Evolutionary conservation across 2,888 invertebrate species (phyloP).

Genomic region (Chymomyza amoena): DNA sequence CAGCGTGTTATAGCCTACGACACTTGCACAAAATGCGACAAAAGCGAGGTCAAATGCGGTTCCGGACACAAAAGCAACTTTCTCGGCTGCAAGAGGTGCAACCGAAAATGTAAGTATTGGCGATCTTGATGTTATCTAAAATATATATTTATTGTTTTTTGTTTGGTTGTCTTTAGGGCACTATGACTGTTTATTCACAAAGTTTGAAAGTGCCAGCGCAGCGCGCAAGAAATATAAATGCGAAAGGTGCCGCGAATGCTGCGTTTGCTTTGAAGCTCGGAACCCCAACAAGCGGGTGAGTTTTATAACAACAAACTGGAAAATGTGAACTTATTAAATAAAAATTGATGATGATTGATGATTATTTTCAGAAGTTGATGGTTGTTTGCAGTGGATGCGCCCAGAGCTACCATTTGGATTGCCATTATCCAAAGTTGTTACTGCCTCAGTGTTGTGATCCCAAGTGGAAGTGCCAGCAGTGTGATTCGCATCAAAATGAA

Average conservation of each 20-base stretch:
- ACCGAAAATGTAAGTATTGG: slow-evolving; percentile 56
- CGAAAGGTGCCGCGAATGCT: slow-evolving; percentile 92
- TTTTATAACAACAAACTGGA: not conserved
- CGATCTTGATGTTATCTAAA: not conserved
- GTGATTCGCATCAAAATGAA: slow-evolving; percentile 61
- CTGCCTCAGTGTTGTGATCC: slow-evolving; percentile 79
- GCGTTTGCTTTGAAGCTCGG: slow-evolving; percentile 60
- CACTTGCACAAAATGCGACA: slow-evolving; percentile 63
- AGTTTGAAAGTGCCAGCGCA: slow-evolving; percentile 63
- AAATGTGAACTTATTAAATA: too few species aligned
- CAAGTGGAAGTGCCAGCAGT: slow-evolving; percentile 87
- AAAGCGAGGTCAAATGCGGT: slow-evolving; percentile 68
- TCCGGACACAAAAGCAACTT: slow-evolving; percentile 68
- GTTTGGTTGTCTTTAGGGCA: slow-evolving; percentile 51
- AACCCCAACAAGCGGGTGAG: not conserved
- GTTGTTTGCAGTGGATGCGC: slow-evolving; percentile 91
- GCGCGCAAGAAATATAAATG: slow-evolving; percentile 86
- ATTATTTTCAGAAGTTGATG: slow-evolving; percentile 79
- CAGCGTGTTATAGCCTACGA: slow-evolving; percentile 36
- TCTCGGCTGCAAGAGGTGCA: slow-evolving; percentile 69
- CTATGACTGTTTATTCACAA: slow-evolving; percentile 60
- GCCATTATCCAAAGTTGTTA: slow-evolving; percentile 86
- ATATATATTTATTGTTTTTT: not conserved
- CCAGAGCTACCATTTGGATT: slow-evolving; percentile 90
- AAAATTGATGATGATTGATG: too few species aligned